Conservation (phyloP, 2,113 vertebrate species). For the Labeo catla region DNA sequence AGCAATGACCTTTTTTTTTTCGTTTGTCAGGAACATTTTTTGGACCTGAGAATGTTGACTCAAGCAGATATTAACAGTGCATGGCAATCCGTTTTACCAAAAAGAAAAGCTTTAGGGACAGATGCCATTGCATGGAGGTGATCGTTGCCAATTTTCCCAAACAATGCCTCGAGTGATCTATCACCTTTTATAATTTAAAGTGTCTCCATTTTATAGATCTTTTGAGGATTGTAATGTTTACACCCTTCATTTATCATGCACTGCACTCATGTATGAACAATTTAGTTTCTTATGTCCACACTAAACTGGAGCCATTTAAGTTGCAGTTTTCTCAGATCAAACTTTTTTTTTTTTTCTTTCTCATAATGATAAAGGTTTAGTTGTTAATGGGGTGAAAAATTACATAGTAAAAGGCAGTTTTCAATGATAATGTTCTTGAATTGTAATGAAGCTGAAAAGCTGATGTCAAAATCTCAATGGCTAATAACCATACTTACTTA, state of each 20-base stretch:
- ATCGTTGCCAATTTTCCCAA: constrained; percentile 14
- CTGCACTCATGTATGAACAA: neutral
- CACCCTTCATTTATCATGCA: neutral
- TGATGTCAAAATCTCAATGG: neutral
- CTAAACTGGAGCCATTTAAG: neutral
- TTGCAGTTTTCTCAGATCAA: neutral
- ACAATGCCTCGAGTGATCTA: constrained; percentile 40
- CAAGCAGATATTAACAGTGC: constrained; percentile 19
- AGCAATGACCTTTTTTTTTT: neutral
- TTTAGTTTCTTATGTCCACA: neutral
- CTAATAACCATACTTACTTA: neutral
- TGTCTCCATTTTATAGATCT: constrained; percentile 10
- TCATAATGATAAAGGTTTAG: neutral
- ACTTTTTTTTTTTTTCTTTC: neutral
- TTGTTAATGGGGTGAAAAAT: neutral
- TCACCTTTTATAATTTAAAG: constrained; percentile 29
- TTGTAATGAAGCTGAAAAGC: neutral
- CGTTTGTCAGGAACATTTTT: neutral
- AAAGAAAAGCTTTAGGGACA: constrained; percentile 23
- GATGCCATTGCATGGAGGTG: constrained; percentile 39
- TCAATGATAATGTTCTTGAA: neutral
- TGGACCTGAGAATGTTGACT: constrained; percentile 15
- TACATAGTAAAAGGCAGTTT: neutral
- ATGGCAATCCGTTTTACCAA: constrained; percentile 41
- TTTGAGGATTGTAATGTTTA: neutral